phyloP scores from a whole-genome alignment of 2,113 vertebrate genomes.

The Xiphophorus couchianus region DNA sequence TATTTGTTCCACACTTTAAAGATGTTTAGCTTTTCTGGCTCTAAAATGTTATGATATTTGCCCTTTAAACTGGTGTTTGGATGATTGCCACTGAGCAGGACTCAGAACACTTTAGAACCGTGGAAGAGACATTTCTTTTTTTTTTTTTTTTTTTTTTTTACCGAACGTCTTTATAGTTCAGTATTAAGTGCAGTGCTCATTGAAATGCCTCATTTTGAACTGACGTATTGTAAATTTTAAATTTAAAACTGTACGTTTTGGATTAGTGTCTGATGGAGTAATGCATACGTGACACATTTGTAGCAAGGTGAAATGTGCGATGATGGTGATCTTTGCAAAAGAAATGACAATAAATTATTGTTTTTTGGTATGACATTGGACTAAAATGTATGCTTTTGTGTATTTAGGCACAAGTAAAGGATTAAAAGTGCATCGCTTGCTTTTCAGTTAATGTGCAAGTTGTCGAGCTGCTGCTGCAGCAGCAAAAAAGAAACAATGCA shows the following conservation, averaged over 20 bases:
- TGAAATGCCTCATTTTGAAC: conserved; percentile 76
- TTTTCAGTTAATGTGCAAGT: not conserved
- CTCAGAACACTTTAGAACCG: conserved; percentile 66
- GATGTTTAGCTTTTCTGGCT: not conserved
- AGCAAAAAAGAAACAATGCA: not conserved
- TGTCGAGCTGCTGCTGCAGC: not conserved
- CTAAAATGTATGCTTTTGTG: conserved; percentile 14
- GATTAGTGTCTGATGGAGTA: conserved; percentile 89
- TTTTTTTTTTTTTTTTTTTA: conserved; percentile 44
- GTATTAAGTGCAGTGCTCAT: conserved; percentile 65
- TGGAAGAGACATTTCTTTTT: conserved; percentile 30
- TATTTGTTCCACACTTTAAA: not conserved
- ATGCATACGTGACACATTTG: conserved; percentile 87
- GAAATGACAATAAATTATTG: conserved; percentile 94
- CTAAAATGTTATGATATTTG: not conserved
- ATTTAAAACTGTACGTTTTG: conserved; percentile 87
- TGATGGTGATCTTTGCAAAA: conserved; percentile 87
- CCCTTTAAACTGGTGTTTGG: conserved; percentile 48
- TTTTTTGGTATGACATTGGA: conserved; percentile 71
- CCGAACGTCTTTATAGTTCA: conserved; percentile 45
- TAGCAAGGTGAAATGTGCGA: conserved; percentile 90
- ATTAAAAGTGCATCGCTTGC: not conserved
- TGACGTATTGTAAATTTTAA: conserved; percentile 84
- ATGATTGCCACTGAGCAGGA: conserved; percentile 73
- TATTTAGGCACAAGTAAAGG: not conserved